Evolutionary conservation across 2,797 vertebrate genomes (phyloP), one percentile per base, ranked within the genome.

Genomic region (Myotis vivesi): DNA sequence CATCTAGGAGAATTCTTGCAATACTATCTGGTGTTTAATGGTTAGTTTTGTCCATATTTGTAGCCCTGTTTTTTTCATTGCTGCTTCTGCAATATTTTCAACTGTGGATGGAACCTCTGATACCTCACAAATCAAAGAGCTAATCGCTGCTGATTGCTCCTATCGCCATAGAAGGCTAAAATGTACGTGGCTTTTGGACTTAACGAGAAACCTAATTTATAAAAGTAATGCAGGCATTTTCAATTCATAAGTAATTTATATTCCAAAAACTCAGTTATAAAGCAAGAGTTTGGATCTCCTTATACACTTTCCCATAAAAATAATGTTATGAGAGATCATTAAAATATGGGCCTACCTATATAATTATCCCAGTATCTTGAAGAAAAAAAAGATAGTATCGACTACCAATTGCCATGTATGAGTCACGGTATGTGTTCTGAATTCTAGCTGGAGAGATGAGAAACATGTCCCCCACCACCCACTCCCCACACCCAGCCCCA

Each of bases 1-100:
- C 1, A 38, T 51, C 36, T 36, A 72, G 64, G 68, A 55, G 30
- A 53, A 16, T 81, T 81, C 51, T 76, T 66, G 57, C 36, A 77
- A 11, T 23, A 71, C 6, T 49, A 25, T 68, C 49, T n/a, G 28
- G 41, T 30, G 11, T 25, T 75, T 46, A 59, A 59, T 33, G 10
- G 13, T 51, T 94, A 57, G 8, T 69, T 82, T 57, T 81, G 53
- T 87, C 30, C 53, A 7, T 72, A 73, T 84, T 41, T 49, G 9
- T 44, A 59, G 23, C 8, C n/a, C 15, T 41, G 86, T 77, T 64
- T 62, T 89, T 90, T 49, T 25, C 46, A 36, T 2, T 86, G 64
- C 49, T 75, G 36, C 16, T 87, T 94, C 38, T 80, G 28, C 62
- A 89, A 44, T 51, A 53, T 68, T 96, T 75, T 90, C 89, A 68